A percentile compares a stretch with the other conserved stretches of the same genome.
Evolutionary conservation across 1,140 invertebrate species (phyloP).

Genomic region (Heliconius hermathena): DNA sequence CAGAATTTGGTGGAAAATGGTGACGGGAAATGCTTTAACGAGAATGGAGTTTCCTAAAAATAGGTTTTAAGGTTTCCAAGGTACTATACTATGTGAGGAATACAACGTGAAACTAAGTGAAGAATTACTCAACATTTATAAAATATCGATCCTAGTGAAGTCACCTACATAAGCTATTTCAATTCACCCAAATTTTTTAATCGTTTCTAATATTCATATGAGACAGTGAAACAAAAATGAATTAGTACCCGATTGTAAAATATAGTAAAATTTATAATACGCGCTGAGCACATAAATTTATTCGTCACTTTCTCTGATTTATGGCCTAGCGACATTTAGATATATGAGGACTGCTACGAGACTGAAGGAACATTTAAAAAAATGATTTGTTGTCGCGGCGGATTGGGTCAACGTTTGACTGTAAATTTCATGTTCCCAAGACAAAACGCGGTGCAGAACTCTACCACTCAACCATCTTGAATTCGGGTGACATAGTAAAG

Average conservation of each 20-base stretch:
- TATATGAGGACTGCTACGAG: slow-evolving; percentile 12
- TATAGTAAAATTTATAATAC: slow-evolving; percentile 40
- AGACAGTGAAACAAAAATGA: slow-evolving; percentile 26
- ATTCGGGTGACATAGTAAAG: no score
- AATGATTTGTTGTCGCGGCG: not conserved
- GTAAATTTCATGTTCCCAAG: not conserved
- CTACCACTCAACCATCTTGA: no score
- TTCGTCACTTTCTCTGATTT: slow-evolving; percentile 38
- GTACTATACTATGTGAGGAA: no score
- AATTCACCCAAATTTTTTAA: not conserved
- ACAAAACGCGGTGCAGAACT: not conserved
- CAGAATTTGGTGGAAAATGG: no score
- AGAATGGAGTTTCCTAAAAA: no score
- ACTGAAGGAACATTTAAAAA: slow-evolving; percentile 11
- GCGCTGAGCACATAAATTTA: slow-evolving; percentile 29
- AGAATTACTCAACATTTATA: no score
- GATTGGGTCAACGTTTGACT: not conserved
- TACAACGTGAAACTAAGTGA: no score
- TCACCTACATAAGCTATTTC: not conserved
- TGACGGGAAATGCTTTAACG: no score
- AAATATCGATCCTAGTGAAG: not conserved
- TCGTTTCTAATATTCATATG: not conserved
- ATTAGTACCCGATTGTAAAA: slow-evolving; percentile 30
- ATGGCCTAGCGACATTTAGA: slow-evolving; percentile 34
- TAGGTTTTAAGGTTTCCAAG: no score